Evolutionary conservation across 2,888 invertebrate genomes (phyloP).

Genomic region (Mactromeris polynyma): DNA sequence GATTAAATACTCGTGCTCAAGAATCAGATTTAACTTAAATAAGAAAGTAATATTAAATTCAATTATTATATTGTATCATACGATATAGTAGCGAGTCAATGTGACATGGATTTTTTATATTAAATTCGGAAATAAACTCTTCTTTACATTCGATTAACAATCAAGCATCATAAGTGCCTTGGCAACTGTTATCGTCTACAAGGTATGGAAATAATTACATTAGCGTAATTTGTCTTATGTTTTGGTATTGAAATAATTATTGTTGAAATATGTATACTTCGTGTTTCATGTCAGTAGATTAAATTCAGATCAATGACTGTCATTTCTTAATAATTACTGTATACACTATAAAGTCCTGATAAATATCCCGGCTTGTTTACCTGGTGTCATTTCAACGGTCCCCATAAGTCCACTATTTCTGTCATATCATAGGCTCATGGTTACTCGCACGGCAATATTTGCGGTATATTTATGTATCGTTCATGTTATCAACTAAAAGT

Average conservation of each 20-base stretch:
- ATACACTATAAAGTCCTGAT: too few species aligned
- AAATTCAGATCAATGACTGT: background rate
- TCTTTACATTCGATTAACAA: constrained; percentile 39
- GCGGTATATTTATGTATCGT: too few species aligned
- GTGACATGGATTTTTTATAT: background rate
- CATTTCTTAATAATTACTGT: background rate
- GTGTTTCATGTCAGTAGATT: background rate
- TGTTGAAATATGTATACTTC: background rate
- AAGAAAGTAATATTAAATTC: background rate
- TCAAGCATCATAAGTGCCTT: constrained; percentile 72
- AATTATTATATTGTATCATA: background rate
- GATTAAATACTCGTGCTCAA: background rate
- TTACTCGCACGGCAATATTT: too few species aligned
- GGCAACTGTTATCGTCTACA: constrained; percentile 68
- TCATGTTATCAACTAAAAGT: too few species aligned
- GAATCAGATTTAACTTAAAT: background rate
- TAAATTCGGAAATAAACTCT: constrained; percentile 40
- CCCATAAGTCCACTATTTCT: too few species aligned
- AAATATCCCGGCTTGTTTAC: too few species aligned
- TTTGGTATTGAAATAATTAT: background rate
- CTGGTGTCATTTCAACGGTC: too few species aligned
- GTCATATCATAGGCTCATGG: too few species aligned
- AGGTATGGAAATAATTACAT: constrained; percentile 15
- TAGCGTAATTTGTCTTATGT: background rate
- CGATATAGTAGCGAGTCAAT: background rate